Conservation (phyloP, 2,113 vertebrate species). For the Pantherophis guttatus region DNA sequence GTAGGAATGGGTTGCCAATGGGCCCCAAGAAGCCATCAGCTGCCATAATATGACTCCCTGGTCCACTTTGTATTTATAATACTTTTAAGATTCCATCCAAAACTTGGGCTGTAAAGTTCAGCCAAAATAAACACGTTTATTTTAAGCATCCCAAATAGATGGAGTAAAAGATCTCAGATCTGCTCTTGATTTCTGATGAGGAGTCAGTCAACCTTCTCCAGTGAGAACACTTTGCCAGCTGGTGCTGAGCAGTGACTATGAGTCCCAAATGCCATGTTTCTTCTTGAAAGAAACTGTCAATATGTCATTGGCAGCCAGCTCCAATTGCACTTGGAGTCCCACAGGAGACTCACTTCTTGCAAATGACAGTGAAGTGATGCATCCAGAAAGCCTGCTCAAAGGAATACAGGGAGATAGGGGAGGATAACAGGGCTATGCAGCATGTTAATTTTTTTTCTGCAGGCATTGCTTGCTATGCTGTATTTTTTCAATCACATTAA, state of each 20-base stretch:
- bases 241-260: constrained; percentile 51
- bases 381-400: not conserved
- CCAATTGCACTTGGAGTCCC: constrained; percentile 20
- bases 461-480: not conserved
- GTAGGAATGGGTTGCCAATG: not conserved
- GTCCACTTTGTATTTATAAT: not conserved
- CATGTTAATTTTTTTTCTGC: not conserved
- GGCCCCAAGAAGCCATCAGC: not conserved
- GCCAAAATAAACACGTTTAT: constrained; percentile 14
- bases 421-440: not conserved
- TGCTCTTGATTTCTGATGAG: constrained; percentile 37
- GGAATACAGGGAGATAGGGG: not conserved
- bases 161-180: constrained; percentile 43
- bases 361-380: constrained; percentile 18
- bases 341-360: not conserved
- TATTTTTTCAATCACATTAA: not conserved
- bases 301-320: constrained; percentile 28
- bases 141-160: constrained; percentile 32
- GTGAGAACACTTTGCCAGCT: constrained; percentile 50
- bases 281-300: constrained; percentile 35
- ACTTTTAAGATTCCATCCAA: not conserved
- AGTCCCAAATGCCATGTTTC: constrained; percentile 39
- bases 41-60: not conserved
- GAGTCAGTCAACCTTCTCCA: constrained; percentile 44
- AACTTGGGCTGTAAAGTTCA: constrained; percentile 11